These are phyloP conservation scores for Phaonia tiefii DNA, from an alignment of 2,888 invertebrate genomes.

Conservation along the genomic window DNA sequence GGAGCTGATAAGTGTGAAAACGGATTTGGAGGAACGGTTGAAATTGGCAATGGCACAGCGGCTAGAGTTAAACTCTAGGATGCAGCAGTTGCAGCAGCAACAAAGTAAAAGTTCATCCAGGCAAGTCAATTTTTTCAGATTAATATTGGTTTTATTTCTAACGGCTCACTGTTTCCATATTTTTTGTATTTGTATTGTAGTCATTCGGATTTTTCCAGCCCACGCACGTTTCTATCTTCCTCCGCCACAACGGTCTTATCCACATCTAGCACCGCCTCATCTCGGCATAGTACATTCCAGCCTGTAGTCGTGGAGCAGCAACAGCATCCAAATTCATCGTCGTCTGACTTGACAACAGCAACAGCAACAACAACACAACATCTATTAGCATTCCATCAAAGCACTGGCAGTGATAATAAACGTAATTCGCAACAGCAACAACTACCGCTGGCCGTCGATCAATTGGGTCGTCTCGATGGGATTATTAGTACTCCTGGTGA, in stretches of 20 bases:
- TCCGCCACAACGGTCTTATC: constrained; percentile 77
- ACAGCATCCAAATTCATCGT: constrained; percentile 65
- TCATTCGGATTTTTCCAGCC: constrained; percentile 77
- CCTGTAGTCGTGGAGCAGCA: constrained; percentile 72
- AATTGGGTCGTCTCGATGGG: constrained; percentile 85
- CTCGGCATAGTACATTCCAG: constrained; percentile 74
- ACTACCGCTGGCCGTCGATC: constrained; percentile 65
- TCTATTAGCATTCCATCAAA: constrained; percentile 76
- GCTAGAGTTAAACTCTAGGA: constrained; percentile 83
- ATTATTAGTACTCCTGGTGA: constrained; percentile 84
- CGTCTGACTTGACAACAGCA: constrained; percentile 55
- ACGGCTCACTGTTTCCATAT: too few relatives aligned
- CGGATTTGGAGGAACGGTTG: constrained; percentile 84
- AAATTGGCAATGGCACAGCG: constrained; percentile 83
- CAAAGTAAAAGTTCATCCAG: constrained; percentile 79
- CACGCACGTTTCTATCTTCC: constrained; percentile 77
- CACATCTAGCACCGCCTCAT: constrained; percentile 72
- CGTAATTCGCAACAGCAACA: constrained; percentile 65
- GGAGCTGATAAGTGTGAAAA: constrained; percentile 82
- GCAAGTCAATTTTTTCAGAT: constrained; percentile 69
- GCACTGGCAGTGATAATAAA: constrained; percentile 76
- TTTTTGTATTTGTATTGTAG: constrained; percentile 71
- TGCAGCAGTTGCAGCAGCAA: constrained; percentile 82
- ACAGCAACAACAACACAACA: constrained; percentile 55
- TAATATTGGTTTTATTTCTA: constrained; percentile 15